phyloP scores from a whole-genome alignment of 2,797 vertebrate species.

The Coregonus suidteri region DNA sequence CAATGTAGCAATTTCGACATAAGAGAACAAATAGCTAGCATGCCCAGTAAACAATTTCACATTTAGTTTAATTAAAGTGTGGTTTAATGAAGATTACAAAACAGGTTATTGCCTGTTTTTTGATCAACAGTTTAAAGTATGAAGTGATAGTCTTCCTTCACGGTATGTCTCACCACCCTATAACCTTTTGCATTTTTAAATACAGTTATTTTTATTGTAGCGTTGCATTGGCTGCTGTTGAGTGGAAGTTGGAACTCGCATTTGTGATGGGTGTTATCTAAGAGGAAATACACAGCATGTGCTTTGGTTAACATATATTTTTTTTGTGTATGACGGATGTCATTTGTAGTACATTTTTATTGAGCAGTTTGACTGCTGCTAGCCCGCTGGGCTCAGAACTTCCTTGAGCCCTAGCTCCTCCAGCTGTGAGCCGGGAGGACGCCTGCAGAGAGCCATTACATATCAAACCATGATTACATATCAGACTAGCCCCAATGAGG shows the following conservation, averaged over 20 bases:
- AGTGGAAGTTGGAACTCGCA: neutral
- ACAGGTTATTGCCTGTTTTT: neutral
- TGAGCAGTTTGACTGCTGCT: neutral
- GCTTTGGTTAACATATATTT: neutral
- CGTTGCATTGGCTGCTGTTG: neutral
- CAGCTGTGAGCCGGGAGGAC: neutral
- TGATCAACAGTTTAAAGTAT: neutral
- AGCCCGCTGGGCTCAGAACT: neutral
- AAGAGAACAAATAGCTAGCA: neutral
- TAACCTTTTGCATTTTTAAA: no score
- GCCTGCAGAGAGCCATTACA: neutral
- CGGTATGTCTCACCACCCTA: neutral
- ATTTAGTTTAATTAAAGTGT: neutral
- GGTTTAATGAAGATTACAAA: neutral
- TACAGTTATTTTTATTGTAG: no score
- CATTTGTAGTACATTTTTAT: no score
- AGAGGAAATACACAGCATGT: neutral
- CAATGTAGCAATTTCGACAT: neutral
- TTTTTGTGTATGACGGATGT: neutral
- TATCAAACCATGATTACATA: neutral
- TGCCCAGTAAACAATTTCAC: neutral
- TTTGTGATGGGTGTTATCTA: neutral
- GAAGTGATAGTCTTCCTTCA: neutral
- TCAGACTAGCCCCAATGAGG: constrained; percentile 1
- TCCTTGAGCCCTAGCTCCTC: neutral